Evolutionary conservation across 2,113 vertebrate species (phyloP), one percentile per base, ranked within the genome.

Genomic region (Alosa alosa): DNA sequence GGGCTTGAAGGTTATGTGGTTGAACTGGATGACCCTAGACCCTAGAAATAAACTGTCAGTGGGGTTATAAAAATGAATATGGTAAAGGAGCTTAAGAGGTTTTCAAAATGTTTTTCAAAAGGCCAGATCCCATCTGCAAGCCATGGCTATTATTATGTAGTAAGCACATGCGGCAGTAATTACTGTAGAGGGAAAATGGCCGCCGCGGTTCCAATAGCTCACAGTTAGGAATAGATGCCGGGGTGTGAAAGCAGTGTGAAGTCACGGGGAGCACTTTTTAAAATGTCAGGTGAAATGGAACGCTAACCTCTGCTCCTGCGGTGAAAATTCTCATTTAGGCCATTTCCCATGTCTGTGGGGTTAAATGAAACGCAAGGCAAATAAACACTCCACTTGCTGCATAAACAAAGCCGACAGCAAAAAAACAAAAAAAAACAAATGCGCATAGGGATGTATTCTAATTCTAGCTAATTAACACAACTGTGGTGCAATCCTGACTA

Each of bases 151-250:
- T 90, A 88, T 84, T 52, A 81, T 89, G 45, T 44, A 83, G 46
- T 83, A 84, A 10, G 83, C 84, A 6, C 90, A 85, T 85, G 85
- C 68, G 82, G 91, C 84, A 87, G 86, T 91, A 90, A 93, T 94
- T 94, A 92, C 86, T 83, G 86, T 81, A 6, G 83, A 8, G 84
- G 82, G 75, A 44, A 85, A 83, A 2, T 22, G 72, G 46, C 72
- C 25, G n/a, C 17, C 46, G 39, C 31, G 22, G 17, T 55, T 82
- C 25, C 72, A 39, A 78, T 39, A 36, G 68, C 68, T 39, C 3
- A 11, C 25, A 8, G n/a, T 46, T 44, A 82, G 25, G 4, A 31
- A 25, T 6, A 46, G 15, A 60, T 22, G 75, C 82, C 78, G n/a
- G 5, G 85, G 6, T 8, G 17, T 81, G 68, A 55, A 9, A 83